Percentiles rank a stretch among this genome's conserved stretches.
Evolutionary conservation across 1,140 invertebrate species (phyloP).

Genomic region (Brachionus calyciflorus): DNA sequence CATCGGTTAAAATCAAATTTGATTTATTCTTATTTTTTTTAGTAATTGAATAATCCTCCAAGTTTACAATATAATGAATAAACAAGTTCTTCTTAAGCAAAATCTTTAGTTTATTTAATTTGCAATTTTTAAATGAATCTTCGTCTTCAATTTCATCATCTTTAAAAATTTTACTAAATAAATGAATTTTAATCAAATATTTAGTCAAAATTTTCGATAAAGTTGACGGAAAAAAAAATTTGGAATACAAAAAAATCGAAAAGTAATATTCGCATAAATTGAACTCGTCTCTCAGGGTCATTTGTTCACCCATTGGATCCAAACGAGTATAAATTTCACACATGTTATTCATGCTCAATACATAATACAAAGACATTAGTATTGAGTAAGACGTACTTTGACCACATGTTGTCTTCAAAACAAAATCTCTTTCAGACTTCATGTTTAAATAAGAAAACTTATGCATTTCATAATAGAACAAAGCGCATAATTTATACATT

Average conservation of each 20-base stretch:
- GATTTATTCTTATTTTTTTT: background rate
- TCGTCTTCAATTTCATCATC: background rate
- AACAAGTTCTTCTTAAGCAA: background rate
- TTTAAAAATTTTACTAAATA: background rate
- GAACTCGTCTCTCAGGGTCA: background rate
- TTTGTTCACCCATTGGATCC: background rate
- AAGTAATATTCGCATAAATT: conserved; percentile 25
- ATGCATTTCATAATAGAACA: conserved; percentile 44
- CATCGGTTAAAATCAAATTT: background rate
- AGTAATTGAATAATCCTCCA: background rate
- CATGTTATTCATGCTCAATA: conserved; percentile 31
- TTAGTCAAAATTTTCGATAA: conserved; percentile 14
- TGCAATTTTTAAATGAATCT: background rate
- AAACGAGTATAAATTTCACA: background rate
- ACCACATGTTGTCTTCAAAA: background rate
- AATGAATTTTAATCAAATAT: conserved; percentile 10
- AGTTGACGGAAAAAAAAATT: conserved; percentile 13
- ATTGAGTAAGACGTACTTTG: conserved; percentile 3
- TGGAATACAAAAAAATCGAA: background rate
- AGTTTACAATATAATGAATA: background rate
- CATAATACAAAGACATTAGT: conserved; percentile 25
- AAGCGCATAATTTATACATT: conserved; percentile 34
- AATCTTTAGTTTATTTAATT: background rate
- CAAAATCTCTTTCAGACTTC: conserved; percentile 2
- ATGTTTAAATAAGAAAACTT: conserved; percentile 35